Percentiles rank a stretch among this genome's conserved stretches.
Conservation (phyloP, 2,113 vertebrate genomes). For the Rynchops niger region DNA sequence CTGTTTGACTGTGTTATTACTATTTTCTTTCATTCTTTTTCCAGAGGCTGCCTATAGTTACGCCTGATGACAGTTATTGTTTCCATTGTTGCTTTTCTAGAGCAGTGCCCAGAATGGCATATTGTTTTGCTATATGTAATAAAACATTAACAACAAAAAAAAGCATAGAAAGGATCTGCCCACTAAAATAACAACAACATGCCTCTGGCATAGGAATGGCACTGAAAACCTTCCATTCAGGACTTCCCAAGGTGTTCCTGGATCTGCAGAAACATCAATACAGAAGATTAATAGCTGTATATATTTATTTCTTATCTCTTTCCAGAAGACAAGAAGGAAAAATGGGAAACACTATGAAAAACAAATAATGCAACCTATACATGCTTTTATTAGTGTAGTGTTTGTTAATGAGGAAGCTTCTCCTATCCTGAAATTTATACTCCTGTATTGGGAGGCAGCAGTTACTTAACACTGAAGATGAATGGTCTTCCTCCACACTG, state of each 20-base stretch:
- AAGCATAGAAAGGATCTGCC: not conserved
- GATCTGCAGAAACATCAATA: not conserved
- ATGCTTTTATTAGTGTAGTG: not conserved
- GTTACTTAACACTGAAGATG: not conserved
- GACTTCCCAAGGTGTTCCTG: not conserved
- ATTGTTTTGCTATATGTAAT: not conserved
- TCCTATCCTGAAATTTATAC: not conserved
- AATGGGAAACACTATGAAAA: not conserved
- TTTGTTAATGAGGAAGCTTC: not conserved
- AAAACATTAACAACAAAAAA: not conserved
- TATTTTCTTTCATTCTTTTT: constrained; percentile 15
- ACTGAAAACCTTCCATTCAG: not conserved
- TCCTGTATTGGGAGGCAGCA: not conserved
- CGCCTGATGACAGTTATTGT: not conserved
- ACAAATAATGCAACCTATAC: not conserved
- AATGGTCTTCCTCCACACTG: not conserved
- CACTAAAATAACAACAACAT: constrained; percentile 7
- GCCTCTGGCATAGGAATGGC: not conserved
- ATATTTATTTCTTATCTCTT: not conserved
- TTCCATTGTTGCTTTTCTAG: constrained; percentile 29
- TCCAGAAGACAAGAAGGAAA: not conserved
- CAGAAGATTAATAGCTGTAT: not conserved
- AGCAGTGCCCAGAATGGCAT: not conserved
- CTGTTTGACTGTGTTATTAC: not conserved
- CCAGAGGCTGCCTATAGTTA: not conserved